Evolutionary conservation across 2,113 vertebrate species (phyloP), one percentile per base, ranked within the genome.

Genomic region (Chinchilla lanigera): DNA sequence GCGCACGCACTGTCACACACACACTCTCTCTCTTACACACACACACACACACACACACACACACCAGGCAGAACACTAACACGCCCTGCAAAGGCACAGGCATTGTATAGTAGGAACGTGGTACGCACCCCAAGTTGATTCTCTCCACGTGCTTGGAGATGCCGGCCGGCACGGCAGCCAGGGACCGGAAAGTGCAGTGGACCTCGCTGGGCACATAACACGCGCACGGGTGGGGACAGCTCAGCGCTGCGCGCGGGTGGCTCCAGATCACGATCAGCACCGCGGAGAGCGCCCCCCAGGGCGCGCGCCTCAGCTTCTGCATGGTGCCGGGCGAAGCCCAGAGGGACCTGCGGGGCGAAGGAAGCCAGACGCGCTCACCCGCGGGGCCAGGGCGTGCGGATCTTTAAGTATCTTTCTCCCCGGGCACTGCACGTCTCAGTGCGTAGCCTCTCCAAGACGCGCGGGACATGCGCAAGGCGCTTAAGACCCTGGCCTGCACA

Each of bases 161-260:
- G 6, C 98, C 98, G 0, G 98, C 93, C 0, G 99, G 99, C 96
- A 99, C 98, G 0, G 98, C 73, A 30, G 97, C 60, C 41, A 99
- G 96, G 56, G 99, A 99, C 50, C 99, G 99, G 94, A 99, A 99
- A 17, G 99, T 99, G 98, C 99, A 99, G 98, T 99, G 99, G 75
- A 99, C 99, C 95, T 99, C 99, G 1, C 98, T 98, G 84, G 99
- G 99, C 17, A 99, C 98, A 50, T 99, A 99, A 97, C 99, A 99
- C 96, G 99, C 98, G 17, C 99, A 99, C 2, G 99, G 98, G 0
- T 98, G 98, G 16, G 99, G 99, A 47, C 99, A 99, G 47, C 96
- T 82, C 30, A 67, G 93, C 17, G 96, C 61, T 0, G 41, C 82
- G 0, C 13, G 87, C 0, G 58, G 87, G 87, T 96, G 85, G 90